A percentile compares a stretch with the other conserved stretches of the same genome.
Evolutionary conservation across 1,140 invertebrate species (phyloP).

Genomic region (Colletes gigas): DNA sequence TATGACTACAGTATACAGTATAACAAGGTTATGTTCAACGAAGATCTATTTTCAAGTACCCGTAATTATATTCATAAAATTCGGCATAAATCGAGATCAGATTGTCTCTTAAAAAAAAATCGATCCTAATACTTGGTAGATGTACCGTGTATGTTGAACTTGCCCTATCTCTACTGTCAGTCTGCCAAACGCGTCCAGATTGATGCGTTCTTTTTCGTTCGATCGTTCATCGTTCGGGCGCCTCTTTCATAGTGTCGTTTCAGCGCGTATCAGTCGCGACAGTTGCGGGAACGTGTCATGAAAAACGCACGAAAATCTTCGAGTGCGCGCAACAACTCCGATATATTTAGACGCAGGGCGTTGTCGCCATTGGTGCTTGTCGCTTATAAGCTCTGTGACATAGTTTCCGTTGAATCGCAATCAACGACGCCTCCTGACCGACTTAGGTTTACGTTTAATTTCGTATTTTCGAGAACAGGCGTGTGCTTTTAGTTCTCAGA

Average conservation of each 20-base stretch:
- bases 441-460: neutral
- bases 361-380: slow-evolving; percentile 54
- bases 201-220: slow-evolving; percentile 48
- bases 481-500: neutral
- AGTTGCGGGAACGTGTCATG: neutral
- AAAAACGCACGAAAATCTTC: slow-evolving; percentile 58
- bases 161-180: slow-evolving; percentile 42
- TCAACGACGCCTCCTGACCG: slow-evolving; percentile 1
- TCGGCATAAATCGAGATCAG: no score
- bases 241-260: no score
- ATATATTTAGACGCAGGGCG: slow-evolving; percentile 67
- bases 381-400: slow-evolving; percentile 60
- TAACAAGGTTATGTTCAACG: no score
- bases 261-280: no score
- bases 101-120: no score
- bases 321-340: slow-evolving; percentile 56
- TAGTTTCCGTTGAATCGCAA: slow-evolving; percentile 54
- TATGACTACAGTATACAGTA: no score
- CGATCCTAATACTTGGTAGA: no score
- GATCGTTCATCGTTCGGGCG: slow-evolving; percentile 13
- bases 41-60: no score
- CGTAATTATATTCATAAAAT: no score
- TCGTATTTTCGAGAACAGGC: neutral
- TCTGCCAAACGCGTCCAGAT: slow-evolving; percentile 48
- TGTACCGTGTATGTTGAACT: no score